These are phyloP conservation scores for Microctonus hyperodae DNA, from an alignment of 2,888 invertebrate species.

Conservation along the genomic window DNA sequence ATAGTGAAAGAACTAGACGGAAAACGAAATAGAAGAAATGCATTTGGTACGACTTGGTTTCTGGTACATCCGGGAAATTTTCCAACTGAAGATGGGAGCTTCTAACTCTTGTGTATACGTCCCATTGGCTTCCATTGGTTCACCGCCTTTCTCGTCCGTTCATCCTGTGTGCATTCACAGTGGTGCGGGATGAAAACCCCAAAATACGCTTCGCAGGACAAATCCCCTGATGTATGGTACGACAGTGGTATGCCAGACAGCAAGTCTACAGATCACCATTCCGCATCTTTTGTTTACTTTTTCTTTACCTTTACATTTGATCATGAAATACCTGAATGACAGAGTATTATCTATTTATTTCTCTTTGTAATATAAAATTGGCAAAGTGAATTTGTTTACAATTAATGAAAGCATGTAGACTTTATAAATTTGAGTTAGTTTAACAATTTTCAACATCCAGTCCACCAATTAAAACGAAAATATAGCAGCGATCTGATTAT, in stretches of 20 bases:
- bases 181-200: slow-evolving; percentile 36
- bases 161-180: slow-evolving; percentile 24
- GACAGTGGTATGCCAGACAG: slow-evolving; percentile 15
- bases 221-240: slow-evolving; percentile 44
- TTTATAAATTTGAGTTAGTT: no score
- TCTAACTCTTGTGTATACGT: slow-evolving; percentile 23
- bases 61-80: slow-evolving; percentile 14
- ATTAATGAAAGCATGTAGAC: no score
- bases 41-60: slow-evolving; percentile 26
- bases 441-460: not conserved
- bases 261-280: not conserved
- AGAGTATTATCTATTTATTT: not conserved
- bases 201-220: slow-evolving; percentile 43
- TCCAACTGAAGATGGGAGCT: slow-evolving; percentile 18
- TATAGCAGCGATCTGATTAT: slow-evolving; percentile 3
- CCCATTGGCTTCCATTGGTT: slow-evolving; percentile 28
- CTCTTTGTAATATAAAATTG: not conserved
- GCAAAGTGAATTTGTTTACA: no score
- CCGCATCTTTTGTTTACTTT: slow-evolving; percentile 2
- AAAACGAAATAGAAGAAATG: slow-evolving; percentile 23
- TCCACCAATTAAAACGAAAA: not conserved
- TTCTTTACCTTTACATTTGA: not conserved
- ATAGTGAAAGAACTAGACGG: slow-evolving; percentile 13
- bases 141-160: slow-evolving; percentile 14
- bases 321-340: not conserved